Conservation (phyloP, 2,888 invertebrate species). For the Mycalesis mineus region DNA sequence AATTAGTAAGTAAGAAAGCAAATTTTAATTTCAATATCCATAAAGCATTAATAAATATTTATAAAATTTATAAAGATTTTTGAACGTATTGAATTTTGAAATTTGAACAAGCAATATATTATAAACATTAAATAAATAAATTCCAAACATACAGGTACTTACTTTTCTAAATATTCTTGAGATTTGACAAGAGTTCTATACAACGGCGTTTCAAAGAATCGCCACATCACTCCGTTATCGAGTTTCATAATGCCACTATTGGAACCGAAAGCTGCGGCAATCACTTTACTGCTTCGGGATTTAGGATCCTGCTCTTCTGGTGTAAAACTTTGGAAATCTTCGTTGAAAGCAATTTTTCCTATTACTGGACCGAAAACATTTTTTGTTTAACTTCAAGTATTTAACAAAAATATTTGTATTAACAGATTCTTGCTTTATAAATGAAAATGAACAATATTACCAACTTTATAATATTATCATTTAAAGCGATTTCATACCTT, state of each 20-base stretch:
- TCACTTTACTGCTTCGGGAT: constrained; percentile 83
- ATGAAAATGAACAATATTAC: too few relatives aligned
- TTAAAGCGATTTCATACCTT: too few relatives aligned
- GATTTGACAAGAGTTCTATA: constrained; percentile 83
- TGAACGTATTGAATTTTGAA: too few relatives aligned
- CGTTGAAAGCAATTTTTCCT: constrained; percentile 84
- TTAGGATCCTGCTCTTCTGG: constrained; percentile 73
- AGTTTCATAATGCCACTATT: constrained; percentile 84
- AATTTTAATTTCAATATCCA: too few relatives aligned
- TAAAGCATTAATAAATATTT: too few relatives aligned
- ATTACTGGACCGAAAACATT: constrained; percentile 79
- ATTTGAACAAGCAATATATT: too few relatives aligned
- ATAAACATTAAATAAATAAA: too few relatives aligned
- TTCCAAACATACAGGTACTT: constrained; percentile 18
- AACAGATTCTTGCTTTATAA: too few relatives aligned
- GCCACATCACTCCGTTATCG: constrained; percentile 87
- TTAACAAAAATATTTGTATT: too few relatives aligned
- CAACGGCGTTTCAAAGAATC: constrained; percentile 82
- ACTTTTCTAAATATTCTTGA: constrained; percentile 84
- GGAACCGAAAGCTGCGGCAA: constrained; percentile 84
- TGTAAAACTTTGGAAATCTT: constrained; percentile 83
- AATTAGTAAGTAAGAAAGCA: too few relatives aligned
- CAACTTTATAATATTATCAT: too few relatives aligned
- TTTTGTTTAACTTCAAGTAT: neutral
- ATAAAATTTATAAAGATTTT: too few relatives aligned